Percentiles rank a stretch among this genome's conserved stretches.
Conservation (phyloP, 2,888 invertebrate genomes). For the Lycocerus yunnanus region DNA sequence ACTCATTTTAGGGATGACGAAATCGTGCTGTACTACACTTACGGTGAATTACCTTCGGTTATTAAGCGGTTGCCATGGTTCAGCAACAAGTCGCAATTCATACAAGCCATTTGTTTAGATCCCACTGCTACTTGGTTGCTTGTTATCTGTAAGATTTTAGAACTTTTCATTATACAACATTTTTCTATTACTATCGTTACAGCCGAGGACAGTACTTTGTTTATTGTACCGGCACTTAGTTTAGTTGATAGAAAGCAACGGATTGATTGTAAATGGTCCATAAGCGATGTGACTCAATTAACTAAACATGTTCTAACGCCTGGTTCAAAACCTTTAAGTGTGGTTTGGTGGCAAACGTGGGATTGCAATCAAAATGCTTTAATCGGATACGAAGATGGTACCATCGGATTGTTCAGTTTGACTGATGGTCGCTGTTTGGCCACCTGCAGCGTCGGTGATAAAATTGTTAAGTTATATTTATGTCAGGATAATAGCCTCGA, state of each 20-base stretch:
- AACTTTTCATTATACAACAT: neutral
- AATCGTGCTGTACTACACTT: conserved; percentile 52
- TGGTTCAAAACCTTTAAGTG: conserved; percentile 61
- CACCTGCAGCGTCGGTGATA: conserved; percentile 66
- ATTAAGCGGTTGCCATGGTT: conserved; percentile 54
- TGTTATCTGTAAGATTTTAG: conserved; percentile 60
- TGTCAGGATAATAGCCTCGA: conserved; percentile 75
- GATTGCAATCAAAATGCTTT: conserved; percentile 72
- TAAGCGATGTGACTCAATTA: conserved; percentile 62
- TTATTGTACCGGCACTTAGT: conserved; percentile 64
- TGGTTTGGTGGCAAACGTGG: conserved; percentile 79
- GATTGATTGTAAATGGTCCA: conserved; percentile 63
- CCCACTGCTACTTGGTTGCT: conserved; percentile 80
- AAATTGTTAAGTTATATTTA: conserved; percentile 67
- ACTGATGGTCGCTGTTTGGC: conserved; percentile 71
- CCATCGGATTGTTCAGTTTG: conserved; percentile 68
- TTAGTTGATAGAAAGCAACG: conserved; percentile 60
- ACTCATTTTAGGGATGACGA: conserved; percentile 48
- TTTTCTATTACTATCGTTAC: conserved; percentile 22
- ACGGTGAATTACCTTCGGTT: conserved; percentile 52
- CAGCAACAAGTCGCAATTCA: conserved; percentile 51
- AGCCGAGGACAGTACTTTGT: conserved; percentile 64
- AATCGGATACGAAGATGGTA: conserved; percentile 69
- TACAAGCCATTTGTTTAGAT: conserved; percentile 81
- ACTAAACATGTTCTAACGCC: conserved; percentile 50